A percentile compares a stretch with the other conserved stretches of the same genome.
Conservation (phyloP, 2,888 invertebrate species). For the Seladonia tumulorum region DNA sequence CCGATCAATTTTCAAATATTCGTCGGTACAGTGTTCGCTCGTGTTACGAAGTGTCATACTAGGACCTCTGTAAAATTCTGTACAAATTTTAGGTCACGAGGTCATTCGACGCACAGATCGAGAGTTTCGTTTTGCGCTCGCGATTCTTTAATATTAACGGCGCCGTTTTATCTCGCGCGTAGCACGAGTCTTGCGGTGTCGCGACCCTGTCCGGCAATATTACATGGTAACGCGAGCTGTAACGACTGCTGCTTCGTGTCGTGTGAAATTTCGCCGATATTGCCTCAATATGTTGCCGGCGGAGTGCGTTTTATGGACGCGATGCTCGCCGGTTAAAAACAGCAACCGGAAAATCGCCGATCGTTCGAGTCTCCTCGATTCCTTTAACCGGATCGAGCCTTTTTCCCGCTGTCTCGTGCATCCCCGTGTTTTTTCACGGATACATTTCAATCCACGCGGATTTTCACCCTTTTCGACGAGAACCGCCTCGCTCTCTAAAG, state of each 20-base stretch:
- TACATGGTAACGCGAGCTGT: conserved; percentile 32
- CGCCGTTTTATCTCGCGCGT: neutral
- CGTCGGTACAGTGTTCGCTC: neutral
- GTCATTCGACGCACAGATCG: too few relatives aligned
- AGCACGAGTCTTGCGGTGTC: neutral
- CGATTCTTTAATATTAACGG: neutral
- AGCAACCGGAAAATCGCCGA: conserved; percentile 20
- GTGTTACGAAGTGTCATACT: too few relatives aligned
- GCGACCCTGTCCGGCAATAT: conserved; percentile 28
- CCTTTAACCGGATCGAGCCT: neutral
- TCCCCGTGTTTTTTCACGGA: neutral
- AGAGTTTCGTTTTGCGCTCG: too few relatives aligned
- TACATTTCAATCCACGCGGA: neutral
- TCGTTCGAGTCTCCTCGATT: conserved; percentile 26
- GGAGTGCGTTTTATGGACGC: conserved; percentile 52
- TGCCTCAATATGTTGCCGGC: conserved; percentile 48
- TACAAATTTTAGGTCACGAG: too few relatives aligned
- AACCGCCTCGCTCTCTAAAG: neutral
- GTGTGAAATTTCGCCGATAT: conserved; percentile 55
- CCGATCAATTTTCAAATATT: too few relatives aligned
- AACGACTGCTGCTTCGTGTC: conserved; percentile 43
- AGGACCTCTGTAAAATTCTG: too few relatives aligned
- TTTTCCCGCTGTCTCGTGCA: neutral
- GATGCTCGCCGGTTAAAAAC: conserved; percentile 36
- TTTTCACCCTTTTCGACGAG: neutral